A percentile compares a stretch with the other conserved stretches of the same genome.
These are phyloP conservation scores for Drosophila parabipectinata DNA, from an alignment of 1,140 invertebrate species.

Conservation along the genomic window DNA sequence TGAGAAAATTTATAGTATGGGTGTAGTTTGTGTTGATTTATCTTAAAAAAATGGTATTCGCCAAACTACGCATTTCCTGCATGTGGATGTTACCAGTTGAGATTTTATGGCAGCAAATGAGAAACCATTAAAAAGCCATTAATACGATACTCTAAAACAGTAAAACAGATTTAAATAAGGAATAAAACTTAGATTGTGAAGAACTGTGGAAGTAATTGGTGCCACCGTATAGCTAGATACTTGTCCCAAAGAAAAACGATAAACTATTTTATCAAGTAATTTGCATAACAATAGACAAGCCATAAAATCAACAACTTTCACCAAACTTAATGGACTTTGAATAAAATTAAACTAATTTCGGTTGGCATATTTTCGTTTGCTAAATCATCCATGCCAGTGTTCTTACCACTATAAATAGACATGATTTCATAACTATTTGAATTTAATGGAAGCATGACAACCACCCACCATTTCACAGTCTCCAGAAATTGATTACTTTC, in stretches of 20 bases:
- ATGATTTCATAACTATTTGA: constrained; percentile 45
- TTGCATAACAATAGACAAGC: constrained; percentile 32
- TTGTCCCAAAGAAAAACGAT: not conserved
- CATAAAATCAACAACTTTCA: constrained; percentile 35
- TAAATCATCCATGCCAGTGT: constrained; percentile 19
- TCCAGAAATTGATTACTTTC: constrained; percentile 50
- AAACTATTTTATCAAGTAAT: constrained; percentile 36
- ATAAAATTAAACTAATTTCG: constrained; percentile 36
- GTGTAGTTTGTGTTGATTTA: not conserved
- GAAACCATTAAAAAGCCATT: not conserved
- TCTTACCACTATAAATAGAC: constrained; percentile 26
- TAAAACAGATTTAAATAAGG: not conserved
- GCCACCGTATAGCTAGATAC: not conserved
- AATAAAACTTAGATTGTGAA: not conserved
- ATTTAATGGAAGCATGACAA: constrained; percentile 27
- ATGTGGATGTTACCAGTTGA: not conserved
- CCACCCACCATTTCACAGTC: constrained; percentile 13
- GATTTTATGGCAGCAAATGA: constrained; percentile 17
- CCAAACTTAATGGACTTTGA: constrained; percentile 35
- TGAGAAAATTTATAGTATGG: constrained; percentile 1
- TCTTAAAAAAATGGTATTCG: not conserved
- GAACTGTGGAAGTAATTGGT: too few species aligned
- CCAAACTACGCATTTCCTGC: constrained; percentile 10
- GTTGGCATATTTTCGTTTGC: constrained; percentile 33
- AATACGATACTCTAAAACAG: not conserved